Evolutionary conservation across 2,888 invertebrate species (phyloP), one percentile per base, ranked within the genome.

Genomic region (Prosopocoilus inquinatus): DNA sequence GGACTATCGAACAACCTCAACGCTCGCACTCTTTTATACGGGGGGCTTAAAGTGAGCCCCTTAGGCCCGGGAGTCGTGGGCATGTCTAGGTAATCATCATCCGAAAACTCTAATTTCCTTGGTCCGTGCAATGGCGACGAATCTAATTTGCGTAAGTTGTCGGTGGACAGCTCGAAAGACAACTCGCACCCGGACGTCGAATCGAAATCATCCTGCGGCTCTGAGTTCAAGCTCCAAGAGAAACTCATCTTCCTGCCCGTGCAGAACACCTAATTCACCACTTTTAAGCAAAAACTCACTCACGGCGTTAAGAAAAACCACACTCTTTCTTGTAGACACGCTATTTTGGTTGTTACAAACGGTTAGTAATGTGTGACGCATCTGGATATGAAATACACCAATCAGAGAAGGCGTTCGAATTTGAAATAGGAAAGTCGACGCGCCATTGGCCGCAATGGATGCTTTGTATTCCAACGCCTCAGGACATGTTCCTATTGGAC

Each of bases 1-100:
- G 93, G 93, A 48, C 90, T 90, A 78, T 93, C 92, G 70, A 91
- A 91, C 1, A 94, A 78, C 64, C 91, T 85, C 68, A 79, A 70
- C 1, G 85, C 82, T 61, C 82, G 72, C 34, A 84, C 82, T 63
- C 81, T 73, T 63, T 82, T 82, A 63, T 84, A 84, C 7, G 86
- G 86, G 33, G 86, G 86, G 70, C 82, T 82, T 59, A 77, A 79
- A 9, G 77, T 63, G 51, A 66, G 60, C 67, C 67, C 76, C 69
- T 69, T 69, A 36, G 74, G 68, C 59, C 67, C 70, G 9, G 52
- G 61, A 15, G 52, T 59, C 20, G 12, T 55, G 47, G 51, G 41
- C 36, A 20, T 11, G 20, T 28, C 20, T 28, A 28, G 20, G 20
- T 28, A 28, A 11, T 52, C 43, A 15, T 80, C 80, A 57, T 80